Conservation (phyloP, 2,797 vertebrate species). For the Chanos chanos region DNA sequence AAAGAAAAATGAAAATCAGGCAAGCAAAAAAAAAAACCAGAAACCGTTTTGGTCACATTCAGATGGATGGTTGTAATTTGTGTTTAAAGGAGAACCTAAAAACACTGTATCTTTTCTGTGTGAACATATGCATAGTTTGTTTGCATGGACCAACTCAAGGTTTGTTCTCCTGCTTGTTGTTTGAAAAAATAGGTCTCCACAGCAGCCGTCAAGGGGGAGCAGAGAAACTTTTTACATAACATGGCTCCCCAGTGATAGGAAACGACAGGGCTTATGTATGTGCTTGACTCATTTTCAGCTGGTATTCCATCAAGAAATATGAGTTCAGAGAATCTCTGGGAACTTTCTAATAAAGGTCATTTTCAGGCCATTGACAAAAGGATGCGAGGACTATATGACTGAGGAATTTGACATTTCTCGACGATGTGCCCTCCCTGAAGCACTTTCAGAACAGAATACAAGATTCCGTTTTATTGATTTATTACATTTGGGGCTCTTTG, state of each 20-base stretch:
- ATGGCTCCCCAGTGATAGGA: slow-evolving; percentile 60
- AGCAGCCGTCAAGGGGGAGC: slow-evolving; percentile 57
- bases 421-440: too few relatives aligned
- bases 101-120: slow-evolving; percentile 12
- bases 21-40: too few relatives aligned
- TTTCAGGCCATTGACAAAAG: too few relatives aligned
- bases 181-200: slow-evolving; percentile 41
- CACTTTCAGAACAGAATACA: too few relatives aligned
- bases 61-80: slow-evolving; percentile 32
- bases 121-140: slow-evolving; percentile 31
- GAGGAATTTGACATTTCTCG: too few relatives aligned
- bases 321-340: slow-evolving; percentile 16
- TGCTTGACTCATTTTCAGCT: slow-evolving; percentile 27
- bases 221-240: slow-evolving; percentile 57
- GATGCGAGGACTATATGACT: too few relatives aligned
- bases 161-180: slow-evolving; percentile 9
- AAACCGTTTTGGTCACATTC: too few relatives aligned
- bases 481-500: too few relatives aligned
- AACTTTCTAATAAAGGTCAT: not conserved
- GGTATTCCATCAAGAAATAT: slow-evolving; percentile 30
- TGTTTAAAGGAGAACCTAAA: slow-evolving; percentile 22
- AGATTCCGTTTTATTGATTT: too few relatives aligned
- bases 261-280: slow-evolving; percentile 51
- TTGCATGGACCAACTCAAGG: slow-evolving; percentile 31
- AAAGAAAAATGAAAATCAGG: too few relatives aligned